Percentiles rank a stretch among this genome's conserved stretches.
phyloP scores from a whole-genome alignment of 2,113 vertebrate genomes.

The Tiliqua scincoides region DNA sequence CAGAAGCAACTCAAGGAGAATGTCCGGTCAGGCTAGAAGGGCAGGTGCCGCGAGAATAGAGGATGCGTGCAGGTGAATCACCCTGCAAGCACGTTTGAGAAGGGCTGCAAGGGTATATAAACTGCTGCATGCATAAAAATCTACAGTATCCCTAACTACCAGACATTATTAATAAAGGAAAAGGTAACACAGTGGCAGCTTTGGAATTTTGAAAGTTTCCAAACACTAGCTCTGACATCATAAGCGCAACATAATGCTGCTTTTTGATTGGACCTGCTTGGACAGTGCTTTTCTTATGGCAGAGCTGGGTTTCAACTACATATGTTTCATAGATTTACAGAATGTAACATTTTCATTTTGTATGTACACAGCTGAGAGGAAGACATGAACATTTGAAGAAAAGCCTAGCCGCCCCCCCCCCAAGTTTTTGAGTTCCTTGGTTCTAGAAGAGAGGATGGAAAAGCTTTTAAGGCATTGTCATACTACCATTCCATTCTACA shows the following conservation, averaged over 20 bases:
- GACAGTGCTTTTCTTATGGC: neutral
- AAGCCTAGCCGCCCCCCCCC: neutral
- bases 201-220: constrained; percentile 41
- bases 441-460: neutral
- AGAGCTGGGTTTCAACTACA: neutral
- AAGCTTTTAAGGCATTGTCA: constrained; percentile 15
- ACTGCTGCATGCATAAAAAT: constrained; percentile 2
- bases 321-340: neutral
- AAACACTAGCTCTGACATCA: neutral
- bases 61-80: neutral
- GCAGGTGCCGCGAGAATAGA: neutral
- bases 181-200: neutral
- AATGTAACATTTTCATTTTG: neutral
- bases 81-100: constrained; percentile 26
- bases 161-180: neutral
- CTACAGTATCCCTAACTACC: constrained; percentile 18
- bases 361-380: neutral
- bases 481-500: neutral
- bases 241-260: neutral
- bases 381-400: neutral
- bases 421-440: neutral
- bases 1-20: neutral
- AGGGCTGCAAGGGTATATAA: neutral
- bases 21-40: neutral
- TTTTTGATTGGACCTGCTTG: neutral